Conservation (phyloP, 2,113 vertebrate genomes). For the Elaphurus davidianus region DNA sequence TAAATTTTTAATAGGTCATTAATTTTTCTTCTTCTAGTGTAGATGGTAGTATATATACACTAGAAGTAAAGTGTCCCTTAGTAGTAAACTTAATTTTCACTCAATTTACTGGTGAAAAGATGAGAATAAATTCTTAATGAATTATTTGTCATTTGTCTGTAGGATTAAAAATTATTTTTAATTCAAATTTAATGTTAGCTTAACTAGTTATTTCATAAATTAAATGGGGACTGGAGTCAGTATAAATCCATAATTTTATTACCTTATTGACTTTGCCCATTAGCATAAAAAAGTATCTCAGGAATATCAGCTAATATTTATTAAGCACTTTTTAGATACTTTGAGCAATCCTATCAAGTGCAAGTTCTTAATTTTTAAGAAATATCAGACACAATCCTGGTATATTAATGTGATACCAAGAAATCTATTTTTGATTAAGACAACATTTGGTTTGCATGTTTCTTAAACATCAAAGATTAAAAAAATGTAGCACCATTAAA, state of each 20-base stretch:
- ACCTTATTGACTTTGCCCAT: conserved; percentile 2
- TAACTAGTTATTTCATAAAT: conserved; percentile 5
- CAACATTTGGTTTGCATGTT: conserved; percentile 29
- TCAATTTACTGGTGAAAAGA: neutral
- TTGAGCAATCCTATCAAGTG: neutral
- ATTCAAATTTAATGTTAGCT: neutral
- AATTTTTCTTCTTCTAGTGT: neutral
- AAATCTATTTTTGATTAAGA: conserved; percentile 49
- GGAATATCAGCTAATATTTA: conserved; percentile 21
- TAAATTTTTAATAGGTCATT: neutral
- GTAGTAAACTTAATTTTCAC: neutral
- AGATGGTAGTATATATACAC: neutral
- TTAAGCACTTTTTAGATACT: neutral
- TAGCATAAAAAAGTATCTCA: neutral
- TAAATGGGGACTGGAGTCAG: neutral
- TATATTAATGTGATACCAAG: neutral
- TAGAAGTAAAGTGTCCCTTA: neutral
- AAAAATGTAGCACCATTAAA: conserved; percentile 22
- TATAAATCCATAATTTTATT: neutral
- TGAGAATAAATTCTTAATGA: neutral
- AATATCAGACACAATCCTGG: neutral
- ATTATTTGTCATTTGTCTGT: neutral
- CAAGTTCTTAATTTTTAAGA: conserved; percentile 54
- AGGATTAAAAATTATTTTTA: conserved; percentile 34
- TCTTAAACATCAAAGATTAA: conserved; percentile 50